phyloP scores from a whole-genome alignment of 1,140 invertebrate genomes.

The Copidosoma floridanum region DNA sequence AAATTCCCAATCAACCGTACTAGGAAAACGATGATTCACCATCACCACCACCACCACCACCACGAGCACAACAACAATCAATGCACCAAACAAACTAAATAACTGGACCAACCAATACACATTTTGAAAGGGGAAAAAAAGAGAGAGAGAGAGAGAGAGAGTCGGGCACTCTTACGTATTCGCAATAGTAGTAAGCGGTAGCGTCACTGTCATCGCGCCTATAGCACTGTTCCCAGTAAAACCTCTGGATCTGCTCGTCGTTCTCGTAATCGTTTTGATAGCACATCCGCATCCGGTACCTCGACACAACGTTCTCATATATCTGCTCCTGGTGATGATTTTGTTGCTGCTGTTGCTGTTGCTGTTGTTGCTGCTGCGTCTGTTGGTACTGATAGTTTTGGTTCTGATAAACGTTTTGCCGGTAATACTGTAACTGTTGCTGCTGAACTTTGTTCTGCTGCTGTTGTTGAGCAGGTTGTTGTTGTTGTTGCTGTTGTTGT shows the following conservation, averaged over 20 bases:
- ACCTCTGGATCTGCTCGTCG: slow-evolving; percentile 54
- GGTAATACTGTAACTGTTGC: slow-evolving; percentile 22
- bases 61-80: too few relatives aligned
- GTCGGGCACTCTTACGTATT: slow-evolving; percentile 57
- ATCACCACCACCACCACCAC: too few relatives aligned
- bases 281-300: slow-evolving; percentile 55
- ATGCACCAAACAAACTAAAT: too few relatives aligned
- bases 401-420: slow-evolving; percentile 21
- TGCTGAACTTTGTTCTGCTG: slow-evolving; percentile 12
- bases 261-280: slow-evolving; percentile 57
- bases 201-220: slow-evolving; percentile 48
- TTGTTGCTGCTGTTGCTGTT: slow-evolving; percentile 35
- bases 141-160: too few relatives aligned
- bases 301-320: slow-evolving; percentile 53
- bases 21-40: too few relatives aligned
- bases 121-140: too few relatives aligned
- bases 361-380: slow-evolving; percentile 26
- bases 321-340: slow-evolving; percentile 45
- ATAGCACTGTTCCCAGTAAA: slow-evolving; percentile 56
- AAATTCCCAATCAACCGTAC: too few relatives aligned
- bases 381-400: slow-evolving; percentile 16
- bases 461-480: slow-evolving; percentile 25
- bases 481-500: background rate
- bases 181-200: slow-evolving; percentile 54
- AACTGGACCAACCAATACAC: too few relatives aligned